Evolutionary conservation across 2,113 vertebrate species (phyloP), one percentile per base, ranked within the genome.

Genomic region (Scopus umbretta): DNA sequence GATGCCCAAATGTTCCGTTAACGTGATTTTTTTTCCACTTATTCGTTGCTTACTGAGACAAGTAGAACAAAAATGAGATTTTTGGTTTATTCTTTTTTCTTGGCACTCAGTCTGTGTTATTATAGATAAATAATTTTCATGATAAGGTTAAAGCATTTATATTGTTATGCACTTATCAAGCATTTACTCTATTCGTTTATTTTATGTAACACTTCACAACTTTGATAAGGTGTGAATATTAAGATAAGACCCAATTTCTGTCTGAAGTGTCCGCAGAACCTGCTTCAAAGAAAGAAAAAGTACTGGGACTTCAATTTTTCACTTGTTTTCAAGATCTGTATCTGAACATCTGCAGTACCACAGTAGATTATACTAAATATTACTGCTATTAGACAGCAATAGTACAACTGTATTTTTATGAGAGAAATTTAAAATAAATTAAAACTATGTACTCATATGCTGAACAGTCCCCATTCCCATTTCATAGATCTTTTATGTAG

Each of bases 191-290:
- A 63, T 78, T 92, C 89, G 27, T 70, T 96, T 65, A 79, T 94
- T 94, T 94, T 85, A 32, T 65, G 30, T 96, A 95, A 82, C 43
- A 95, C 73, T 96, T 96, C 84, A 94, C 21, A 96, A 89, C 56
- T 87, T 91, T 76, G 91, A 91, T 95, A 95, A 97, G 87, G 78
- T 91, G n/a, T 85, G 83, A 94, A 79, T 97, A 81, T 94, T 94
- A 92, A 96, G 94, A 95, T 97, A 95, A 96, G 92, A 70, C 80
- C 36, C n/a, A 62, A 11, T 79, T 96, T 92, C 58, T 92, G 22
- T 95, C 68, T 94, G 78, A 96, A 91, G 86, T 88, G 66, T 75
- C 78, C 53, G 5, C 58, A 89, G 67, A 95, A 94, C 45, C 49
- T 53, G 36, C 73, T 94, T 92, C 86, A 96, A 95, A 97, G 94